Evolutionary conservation across 2,113 vertebrate species (phyloP), one percentile per base, ranked within the genome.

Genomic region (Perca schrenkii): DNA sequence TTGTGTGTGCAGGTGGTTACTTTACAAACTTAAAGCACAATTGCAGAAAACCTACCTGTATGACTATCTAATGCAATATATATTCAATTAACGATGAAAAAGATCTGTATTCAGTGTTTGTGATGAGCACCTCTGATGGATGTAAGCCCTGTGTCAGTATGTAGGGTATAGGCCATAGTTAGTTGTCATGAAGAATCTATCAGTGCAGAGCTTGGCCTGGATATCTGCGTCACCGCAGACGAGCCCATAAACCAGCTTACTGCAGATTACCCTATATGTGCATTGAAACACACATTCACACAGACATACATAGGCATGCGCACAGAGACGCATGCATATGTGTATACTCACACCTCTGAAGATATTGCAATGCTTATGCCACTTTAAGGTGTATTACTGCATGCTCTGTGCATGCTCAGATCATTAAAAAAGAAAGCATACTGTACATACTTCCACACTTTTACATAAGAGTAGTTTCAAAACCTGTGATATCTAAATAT

Each of bases 181-280:
- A 84, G 85, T 90, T 94, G 89, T 91, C 89, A 92, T 77, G 83
- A 75, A 86, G 85, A 92, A 94, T 92, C 90, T 74, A 88, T 91
- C 89, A 93, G 84, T 3, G 63, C 61, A 72, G 81, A 86, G 89
- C 86, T 90, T 78, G 87, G 57, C 54, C 22, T 50, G 17, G 69
- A 85, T 66, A 93, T 79, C 79, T 95, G 93, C 94, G 94, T 95
- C 94, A 95, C 88, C 77, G 74, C 88, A 91, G 88, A 91, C 90
- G 85, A 94, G 91, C 88, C 87, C 90, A 93, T 94, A 93, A 95
- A 94, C 90, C 85, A 92, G 93, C 85, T 95, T 95, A 95, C 86
- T 17, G 40, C 87, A 94, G 94, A 95, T 95, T 95, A 95, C 82
- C 89, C 85, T 83, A 65, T 82, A 88, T 86, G 68, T 86, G 85